Evolutionary conservation across 1,140 invertebrate species (phyloP), one percentile per base, ranked within the genome.

Genomic region (Ooceraea biroi): DNA sequence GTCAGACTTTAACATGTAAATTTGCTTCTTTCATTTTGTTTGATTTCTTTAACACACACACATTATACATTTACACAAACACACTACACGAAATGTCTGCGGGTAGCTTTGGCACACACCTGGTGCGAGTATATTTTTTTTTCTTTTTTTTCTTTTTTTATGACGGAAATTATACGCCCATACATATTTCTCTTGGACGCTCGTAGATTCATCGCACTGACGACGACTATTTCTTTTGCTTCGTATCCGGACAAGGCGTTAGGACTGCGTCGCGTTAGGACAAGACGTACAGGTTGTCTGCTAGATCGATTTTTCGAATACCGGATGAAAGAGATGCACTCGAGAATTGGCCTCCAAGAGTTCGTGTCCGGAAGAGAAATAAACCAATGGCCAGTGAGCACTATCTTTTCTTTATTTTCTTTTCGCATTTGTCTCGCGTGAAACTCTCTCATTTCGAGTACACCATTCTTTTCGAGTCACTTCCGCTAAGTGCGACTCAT

Each of bases 1-100:
- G 91, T 93, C 86, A 93, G 80, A 91, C 88, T 91, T 87, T 91
- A 89, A 87, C 85, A 83, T 91, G 89, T 91, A 92, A 91, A 90
- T 85, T 87, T 90, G 88, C 85, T 90, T 89, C 82, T 90, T 89
- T 91, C 85, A 80, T 88, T 88, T 89, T 87, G 68, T 76, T 89
- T 83, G 76, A 72, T 89, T 76, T 86, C 82, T 86, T 89, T 88
- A 85, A 89, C 71, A 2, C 7, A 80, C 19, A 61, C 19, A 61
- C 48, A 12, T 44, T 55, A 41, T 41, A 68, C 58, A 57, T 36
- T 71, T 78, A 74, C 41, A 60, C 57, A 1, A 46, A 22, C 36
- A n/a, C 57, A 57, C 72, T 78, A 74, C 41, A 60, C 57, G 2
- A 46, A 22, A 87, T 41, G 30, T 84, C 8, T 14, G 0, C 22